These are phyloP conservation scores for Sitodiplosis mosellana DNA, from an alignment of 1,140 invertebrate species.

Conservation along the genomic window DNA sequence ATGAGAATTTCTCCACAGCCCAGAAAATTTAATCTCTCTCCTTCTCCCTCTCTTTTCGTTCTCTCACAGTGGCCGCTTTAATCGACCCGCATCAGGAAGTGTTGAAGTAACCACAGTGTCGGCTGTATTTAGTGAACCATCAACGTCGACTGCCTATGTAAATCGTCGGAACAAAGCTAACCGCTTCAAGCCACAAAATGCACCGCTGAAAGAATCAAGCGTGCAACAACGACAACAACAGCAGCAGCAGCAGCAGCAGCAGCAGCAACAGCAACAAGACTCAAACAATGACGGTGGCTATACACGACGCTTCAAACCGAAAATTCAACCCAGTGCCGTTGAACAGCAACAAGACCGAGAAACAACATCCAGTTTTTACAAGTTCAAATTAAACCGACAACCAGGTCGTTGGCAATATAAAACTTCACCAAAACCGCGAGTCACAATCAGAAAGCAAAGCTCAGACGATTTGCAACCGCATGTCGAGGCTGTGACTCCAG, in stretches of 20 bases:
- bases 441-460: conserved; percentile 54
- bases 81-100: conserved; percentile 7
- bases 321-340: conserved; percentile 32
- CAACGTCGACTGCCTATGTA: conserved; percentile 24
- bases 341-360: conserved; percentile 26
- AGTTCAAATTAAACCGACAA: conserved; percentile 55
- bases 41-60: no score
- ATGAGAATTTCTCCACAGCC: no score
- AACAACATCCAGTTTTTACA: conserved; percentile 39
- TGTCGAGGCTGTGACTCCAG: conserved; percentile 6
- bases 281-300: conserved; percentile 3
- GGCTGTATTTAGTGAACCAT: conserved; percentile 39
- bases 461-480: conserved; percentile 33
- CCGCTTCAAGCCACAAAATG: conserved; percentile 8
- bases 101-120: conserved; percentile 37
- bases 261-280: conserved; percentile 8
- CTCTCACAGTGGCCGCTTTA: conserved; percentile 6
- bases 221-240: conserved; percentile 13
- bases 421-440: conserved; percentile 66
- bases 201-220: conserved; percentile 8
- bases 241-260: conserved; percentile 6
- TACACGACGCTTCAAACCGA: conserved; percentile 30
- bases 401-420: conserved; percentile 76
- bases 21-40: no score
- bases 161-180: conserved; percentile 26